phyloP scores from a whole-genome alignment of 2,888 invertebrate genomes.

The Sphaerophoria taeniata region DNA sequence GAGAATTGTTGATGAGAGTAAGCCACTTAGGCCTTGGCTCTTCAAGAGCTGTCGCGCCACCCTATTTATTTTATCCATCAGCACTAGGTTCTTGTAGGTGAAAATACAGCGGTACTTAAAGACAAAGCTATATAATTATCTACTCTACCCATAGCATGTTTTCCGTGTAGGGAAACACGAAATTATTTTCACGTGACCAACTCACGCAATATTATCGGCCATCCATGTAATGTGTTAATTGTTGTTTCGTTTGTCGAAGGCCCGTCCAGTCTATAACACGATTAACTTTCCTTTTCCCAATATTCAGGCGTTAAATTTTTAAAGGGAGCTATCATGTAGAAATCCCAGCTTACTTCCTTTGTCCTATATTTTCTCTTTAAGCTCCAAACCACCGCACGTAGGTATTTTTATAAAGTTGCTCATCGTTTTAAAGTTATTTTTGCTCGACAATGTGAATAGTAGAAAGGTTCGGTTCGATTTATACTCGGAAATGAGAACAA shows the following conservation, averaged over 20 bases:
- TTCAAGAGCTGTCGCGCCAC: no score
- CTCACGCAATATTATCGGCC: conserved; percentile 35
- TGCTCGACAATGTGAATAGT: background rate
- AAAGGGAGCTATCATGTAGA: conserved; percentile 2
- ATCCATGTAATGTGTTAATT: conserved; percentile 51
- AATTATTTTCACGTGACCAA: conserved; percentile 46
- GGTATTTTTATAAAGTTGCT: background rate
- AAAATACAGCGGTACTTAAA: no score
- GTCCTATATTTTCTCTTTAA: background rate
- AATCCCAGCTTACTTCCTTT: conserved; percentile 18
- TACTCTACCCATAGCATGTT: conserved; percentile 28
- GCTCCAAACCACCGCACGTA: background rate
- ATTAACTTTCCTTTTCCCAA: conserved; percentile 30
- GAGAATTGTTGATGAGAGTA: no score
- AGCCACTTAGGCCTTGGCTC: no score
- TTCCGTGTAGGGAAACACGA: background rate
- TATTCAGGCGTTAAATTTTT: background rate
- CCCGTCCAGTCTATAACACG: conserved; percentile 33
- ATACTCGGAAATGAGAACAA: background rate
- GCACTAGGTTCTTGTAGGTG: no score
- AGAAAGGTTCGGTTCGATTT: background rate
- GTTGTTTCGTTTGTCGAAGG: conserved; percentile 29
- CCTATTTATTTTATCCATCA: no score
- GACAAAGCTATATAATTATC: no score
- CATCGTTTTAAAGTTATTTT: conserved; percentile 21